phyloP scores from a whole-genome alignment of 2,797 vertebrate species.

The Corythornis leucogaster region DNA sequence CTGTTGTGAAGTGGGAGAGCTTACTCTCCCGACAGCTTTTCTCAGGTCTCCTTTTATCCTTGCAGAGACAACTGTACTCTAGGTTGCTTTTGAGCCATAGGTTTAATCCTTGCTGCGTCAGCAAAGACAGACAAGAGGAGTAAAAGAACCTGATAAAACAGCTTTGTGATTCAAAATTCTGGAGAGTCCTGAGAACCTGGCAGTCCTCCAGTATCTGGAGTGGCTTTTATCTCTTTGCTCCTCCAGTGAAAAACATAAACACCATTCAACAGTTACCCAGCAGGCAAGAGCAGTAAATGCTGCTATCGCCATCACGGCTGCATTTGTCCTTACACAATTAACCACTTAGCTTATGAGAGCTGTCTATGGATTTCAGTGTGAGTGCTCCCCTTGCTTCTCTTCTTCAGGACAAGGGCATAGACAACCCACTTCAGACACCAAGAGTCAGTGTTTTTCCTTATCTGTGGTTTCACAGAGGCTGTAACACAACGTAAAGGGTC shows the following conservation, averaged over 20 bases:
- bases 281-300: conserved; percentile 8
- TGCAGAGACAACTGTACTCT: not conserved
- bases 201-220: conserved; percentile 1
- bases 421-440: not conserved
- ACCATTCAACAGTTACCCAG: not conserved
- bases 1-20: not conserved
- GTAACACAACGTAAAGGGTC: not conserved
- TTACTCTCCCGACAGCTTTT: not conserved
- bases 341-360: conserved; percentile 25
- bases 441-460: conserved; percentile 2
- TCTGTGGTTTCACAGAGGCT: not conserved
- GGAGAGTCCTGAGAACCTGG: conserved; percentile 27
- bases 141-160: conserved; percentile 7
- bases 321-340: conserved; percentile 41
- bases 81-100: not conserved
- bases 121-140: not conserved
- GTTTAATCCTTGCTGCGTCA: conserved; percentile 24
- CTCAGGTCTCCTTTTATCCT: not conserved
- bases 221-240: conserved; percentile 38
- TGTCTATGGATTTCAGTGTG: not conserved
- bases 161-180: conserved; percentile 53
- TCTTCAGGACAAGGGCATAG: conserved; percentile 46
- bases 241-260: conserved; percentile 2
- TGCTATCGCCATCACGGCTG: not conserved
- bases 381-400: conserved; percentile 26